Base-by-base conservation (phyloP, 1,140 invertebrate species). In the Drosophila arizonae region DNA sequence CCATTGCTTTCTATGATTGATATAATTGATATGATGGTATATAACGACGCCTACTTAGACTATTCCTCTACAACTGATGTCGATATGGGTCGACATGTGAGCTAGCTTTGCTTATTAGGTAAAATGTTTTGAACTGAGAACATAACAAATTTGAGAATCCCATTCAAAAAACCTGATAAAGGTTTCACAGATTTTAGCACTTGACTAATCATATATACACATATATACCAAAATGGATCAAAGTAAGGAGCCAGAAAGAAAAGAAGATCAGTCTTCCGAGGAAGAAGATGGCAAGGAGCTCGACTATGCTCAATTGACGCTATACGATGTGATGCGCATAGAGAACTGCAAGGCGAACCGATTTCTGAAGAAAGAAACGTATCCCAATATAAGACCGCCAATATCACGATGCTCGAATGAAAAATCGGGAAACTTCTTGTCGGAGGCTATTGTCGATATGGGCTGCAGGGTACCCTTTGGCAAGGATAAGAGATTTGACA, bases 381-480 rank as follows among this genome's bases (percentile, higher is more conserved):
- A 88, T 48, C 72, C 76, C 6, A 74, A 13, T 9, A 72, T 85
- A 1, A 56, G 61, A 0, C 78, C 81, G 1, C 78, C 70, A 1
- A 26, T 76, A 9, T 87, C 82, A n/a, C 52, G 9, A 3, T 85
- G 81, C 28, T 46, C 36, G 13, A 41, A 68, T 39, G 24, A 28
- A 0, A 54, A 70, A 17, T 67, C 71, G 0, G 36, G 45, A 4
- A 10, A 15, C 0, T 75, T 66, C 75, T 17, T 81, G 9, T 26
- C 43, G 0, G 43, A 69, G 13, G 45, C 77, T 0, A 15, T 76
- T 9, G 58, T 81, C 36, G 17, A 24, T 0, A 55, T 28, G 8
- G 69, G 75, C 4, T 87, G 79, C 30, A 26, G 30, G 5, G 58
- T 69, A 24, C 26, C 21, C 0, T 41, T 30, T 45, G 58, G 61